Evolutionary conservation across 2,797 vertebrate species (phyloP), one percentile per base, ranked within the genome.

Genomic region (Hoplostethus atlanticus): DNA sequence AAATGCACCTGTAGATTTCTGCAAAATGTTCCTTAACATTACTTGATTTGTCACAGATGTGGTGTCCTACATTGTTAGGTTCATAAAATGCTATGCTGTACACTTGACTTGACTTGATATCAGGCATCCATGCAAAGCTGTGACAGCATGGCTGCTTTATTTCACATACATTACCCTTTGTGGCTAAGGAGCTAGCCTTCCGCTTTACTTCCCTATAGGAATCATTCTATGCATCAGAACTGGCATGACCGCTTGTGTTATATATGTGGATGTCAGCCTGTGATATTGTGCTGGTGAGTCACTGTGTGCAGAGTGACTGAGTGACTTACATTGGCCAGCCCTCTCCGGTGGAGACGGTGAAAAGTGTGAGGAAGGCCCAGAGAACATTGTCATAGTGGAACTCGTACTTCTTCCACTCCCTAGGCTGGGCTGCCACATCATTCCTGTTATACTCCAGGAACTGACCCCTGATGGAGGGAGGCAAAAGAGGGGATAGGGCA

Each of bases 341-440:
- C 81, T 99, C 98, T n/a, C 98, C 98, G 0, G 98, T 99, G 76
- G 98, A 99, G 73, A 99, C 98, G 0, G 97, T 99, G 93, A 99
- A 99, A 30, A 99, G 95, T 0, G 98, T 99, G 42, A 99, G 93
- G 87, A 99, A 95, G 44, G 98, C 98, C 98, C 98, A 99, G 44
- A 99, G 95, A 52, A 99, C 97, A 0, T 99, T 99, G 90, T 99
- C 98, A 0, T 99, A 99, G 90, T 99, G 97, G 79, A 99, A 99
- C 6, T 99, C 97, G 0, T 98, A 98, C 58, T 99, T 99, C 89
- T 95, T 98, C 98, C 98, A 99, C 84, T 96, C 95, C 66, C 98
- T 94, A 0, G 96, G 95, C 79, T 97, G 94, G 0, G 97, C 96
- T 0, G 95, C 91, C 73, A 99, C 96, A 1, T 96, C 95, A 0